phyloP scores from a whole-genome alignment of 2,797 vertebrate species.

The Coreius guichenoti region DNA sequence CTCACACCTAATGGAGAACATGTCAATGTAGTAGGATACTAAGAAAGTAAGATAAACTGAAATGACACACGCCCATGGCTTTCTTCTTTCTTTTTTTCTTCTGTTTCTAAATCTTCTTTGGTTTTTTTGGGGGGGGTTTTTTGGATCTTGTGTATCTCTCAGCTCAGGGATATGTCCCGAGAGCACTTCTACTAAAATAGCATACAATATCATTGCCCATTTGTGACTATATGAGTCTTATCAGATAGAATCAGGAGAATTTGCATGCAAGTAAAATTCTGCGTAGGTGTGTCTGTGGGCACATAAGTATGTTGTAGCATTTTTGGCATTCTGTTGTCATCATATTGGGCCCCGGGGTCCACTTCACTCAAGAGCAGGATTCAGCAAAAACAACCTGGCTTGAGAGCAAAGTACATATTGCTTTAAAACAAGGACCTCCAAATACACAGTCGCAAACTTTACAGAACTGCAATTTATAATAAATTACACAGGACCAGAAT shows the following conservation, averaged over 20 bases:
- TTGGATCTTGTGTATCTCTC: not conserved
- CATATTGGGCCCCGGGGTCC: not conserved
- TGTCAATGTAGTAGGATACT: not conserved
- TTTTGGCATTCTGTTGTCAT: conserved; percentile 3
- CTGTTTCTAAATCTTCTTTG: too few relatives aligned
- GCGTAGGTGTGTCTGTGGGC: conserved; percentile 20
- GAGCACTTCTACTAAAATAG: not conserved
- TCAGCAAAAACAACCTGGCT: conserved; percentile 1
- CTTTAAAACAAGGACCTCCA: not conserved
- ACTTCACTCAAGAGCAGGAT: conserved; percentile 18
- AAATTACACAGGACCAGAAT: not conserved
- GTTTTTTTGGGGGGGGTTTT: not conserved
- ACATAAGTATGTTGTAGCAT: conserved; percentile 3
- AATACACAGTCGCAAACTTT: not conserved
- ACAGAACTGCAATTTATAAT: not conserved
- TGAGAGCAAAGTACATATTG: not conserved
- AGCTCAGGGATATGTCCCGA: not conserved
- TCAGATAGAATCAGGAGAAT: not conserved
- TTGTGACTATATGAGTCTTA: not conserved
- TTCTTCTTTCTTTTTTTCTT: not conserved
- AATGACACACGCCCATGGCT: not conserved
- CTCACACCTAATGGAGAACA: not conserved
- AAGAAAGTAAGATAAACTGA: not conserved
- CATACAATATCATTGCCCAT: not conserved
- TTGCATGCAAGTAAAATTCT: not conserved